Conservation (phyloP, 1,140 invertebrate species). For the Pseudomyrmex gracilis region DNA sequence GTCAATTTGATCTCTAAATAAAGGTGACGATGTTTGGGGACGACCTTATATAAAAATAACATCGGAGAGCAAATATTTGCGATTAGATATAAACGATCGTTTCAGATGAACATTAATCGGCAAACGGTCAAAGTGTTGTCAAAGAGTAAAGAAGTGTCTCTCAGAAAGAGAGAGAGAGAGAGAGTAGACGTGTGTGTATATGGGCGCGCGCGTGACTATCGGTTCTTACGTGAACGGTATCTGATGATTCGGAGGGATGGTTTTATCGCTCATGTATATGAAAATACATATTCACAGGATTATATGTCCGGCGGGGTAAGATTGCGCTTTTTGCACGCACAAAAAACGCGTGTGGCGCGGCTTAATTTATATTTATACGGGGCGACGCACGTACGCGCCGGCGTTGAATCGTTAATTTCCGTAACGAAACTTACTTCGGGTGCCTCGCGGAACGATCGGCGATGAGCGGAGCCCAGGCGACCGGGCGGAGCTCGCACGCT, state of each 20-base stretch:
- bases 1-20: too few species aligned
- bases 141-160: too few species aligned
- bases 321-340: conserved; percentile 52
- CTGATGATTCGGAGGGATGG: conserved; percentile 13
- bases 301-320: conserved; percentile 25
- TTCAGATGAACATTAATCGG: background rate
- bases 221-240: conserved; percentile 5
- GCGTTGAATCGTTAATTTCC: conserved; percentile 67
- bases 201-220: background rate
- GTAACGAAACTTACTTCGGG: conserved; percentile 65
- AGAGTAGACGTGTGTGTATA: too few species aligned
- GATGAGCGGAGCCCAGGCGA: background rate
- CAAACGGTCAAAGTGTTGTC: background rate
- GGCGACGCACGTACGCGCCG: conserved; percentile 50
- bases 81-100: background rate
- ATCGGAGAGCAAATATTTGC: background rate
- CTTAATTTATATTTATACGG: conserved; percentile 31
- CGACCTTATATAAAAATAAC: too few species aligned
- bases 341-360: background rate
- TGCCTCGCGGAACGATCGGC: conserved; percentile 64
- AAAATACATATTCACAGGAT: conserved; percentile 50
- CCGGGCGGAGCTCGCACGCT: conserved; percentile 44
- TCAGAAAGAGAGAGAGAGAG: too few species aligned
- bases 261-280: conserved; percentile 40
- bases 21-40: too few species aligned